Evolutionary conservation across 2,113 vertebrate species (phyloP).

Genomic region (Bambusicola thoracicus): DNA sequence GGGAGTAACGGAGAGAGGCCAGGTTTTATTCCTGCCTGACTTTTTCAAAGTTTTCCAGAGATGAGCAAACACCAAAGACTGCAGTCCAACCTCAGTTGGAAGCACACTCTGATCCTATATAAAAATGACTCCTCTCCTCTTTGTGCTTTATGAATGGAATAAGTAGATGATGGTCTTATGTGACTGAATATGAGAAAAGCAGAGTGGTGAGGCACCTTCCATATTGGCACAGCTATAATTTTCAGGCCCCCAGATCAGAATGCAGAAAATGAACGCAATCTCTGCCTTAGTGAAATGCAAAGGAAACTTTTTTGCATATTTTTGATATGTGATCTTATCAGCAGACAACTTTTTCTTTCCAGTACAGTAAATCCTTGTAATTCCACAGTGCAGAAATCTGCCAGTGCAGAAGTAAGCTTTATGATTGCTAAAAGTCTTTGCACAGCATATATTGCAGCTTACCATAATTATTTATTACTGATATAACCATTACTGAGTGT

Average conservation of each 20-base stretch:
- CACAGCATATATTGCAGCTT: slow-evolving; percentile 52
- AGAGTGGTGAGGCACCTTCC: background rate
- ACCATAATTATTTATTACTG: slow-evolving; percentile 59
- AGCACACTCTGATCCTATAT: background rate
- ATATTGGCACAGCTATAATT: background rate
- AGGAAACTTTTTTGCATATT: slow-evolving; percentile 64
- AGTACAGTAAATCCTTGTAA: slow-evolving; percentile 67
- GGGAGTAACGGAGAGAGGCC: background rate
- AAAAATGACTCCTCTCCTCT: background rate
- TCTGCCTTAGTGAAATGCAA: slow-evolving; percentile 53
- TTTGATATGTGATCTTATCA: slow-evolving; percentile 68
- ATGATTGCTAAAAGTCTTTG: slow-evolving; percentile 66
- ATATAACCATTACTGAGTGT: slow-evolving; percentile 32
- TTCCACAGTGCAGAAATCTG: slow-evolving; percentile 47
- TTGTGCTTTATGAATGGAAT: background rate
- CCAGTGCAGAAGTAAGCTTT: slow-evolving; percentile 64
- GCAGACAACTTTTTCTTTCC: slow-evolving; percentile 48
- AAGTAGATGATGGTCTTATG: background rate
- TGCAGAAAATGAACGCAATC: slow-evolving; percentile 29
- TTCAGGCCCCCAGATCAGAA: slow-evolving; percentile 30
- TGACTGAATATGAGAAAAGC: background rate
- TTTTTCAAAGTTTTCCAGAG: background rate
- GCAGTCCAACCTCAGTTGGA: background rate
- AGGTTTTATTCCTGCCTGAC: background rate
- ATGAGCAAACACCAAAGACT: background rate